phyloP scores from a whole-genome alignment of 2,113 vertebrate genomes.

The Gorsachius goisagi region DNA sequence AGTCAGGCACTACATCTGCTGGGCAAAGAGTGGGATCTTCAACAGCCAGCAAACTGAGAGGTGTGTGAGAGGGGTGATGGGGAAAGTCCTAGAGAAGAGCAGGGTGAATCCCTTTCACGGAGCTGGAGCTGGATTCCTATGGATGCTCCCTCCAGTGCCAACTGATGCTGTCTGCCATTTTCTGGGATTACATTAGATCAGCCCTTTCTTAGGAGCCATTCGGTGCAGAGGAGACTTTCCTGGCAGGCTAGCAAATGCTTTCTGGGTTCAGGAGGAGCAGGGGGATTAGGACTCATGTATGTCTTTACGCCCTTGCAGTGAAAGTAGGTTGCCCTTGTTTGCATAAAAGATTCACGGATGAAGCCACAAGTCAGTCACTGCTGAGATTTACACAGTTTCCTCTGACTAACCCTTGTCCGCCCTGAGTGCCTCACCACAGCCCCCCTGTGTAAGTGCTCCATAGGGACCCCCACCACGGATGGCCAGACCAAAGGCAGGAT shows the following conservation, averaged over 20 bases:
- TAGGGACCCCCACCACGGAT: background rate
- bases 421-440: background rate
- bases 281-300: background rate
- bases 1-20: background rate
- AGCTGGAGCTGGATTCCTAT: background rate
- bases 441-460: background rate
- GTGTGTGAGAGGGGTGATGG: fast-evolving
- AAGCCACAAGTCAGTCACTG: background rate
- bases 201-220: background rate
- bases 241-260: background rate
- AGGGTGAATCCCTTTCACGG: background rate
- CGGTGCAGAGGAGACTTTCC: background rate
- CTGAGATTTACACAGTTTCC: background rate
- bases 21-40: background rate
- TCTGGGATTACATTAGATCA: background rate
- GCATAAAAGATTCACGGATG: background rate
- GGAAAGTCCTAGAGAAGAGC: background rate
- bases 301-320: background rate
- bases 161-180: background rate
- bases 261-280: background rate
- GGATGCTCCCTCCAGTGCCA: background rate
- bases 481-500: background rate
- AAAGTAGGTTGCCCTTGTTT: background rate
- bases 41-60: fast-evolving
- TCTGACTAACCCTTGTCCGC: background rate